phyloP scores from a whole-genome alignment of 2,888 invertebrate species.

The Eucriotettix oculatus region DNA sequence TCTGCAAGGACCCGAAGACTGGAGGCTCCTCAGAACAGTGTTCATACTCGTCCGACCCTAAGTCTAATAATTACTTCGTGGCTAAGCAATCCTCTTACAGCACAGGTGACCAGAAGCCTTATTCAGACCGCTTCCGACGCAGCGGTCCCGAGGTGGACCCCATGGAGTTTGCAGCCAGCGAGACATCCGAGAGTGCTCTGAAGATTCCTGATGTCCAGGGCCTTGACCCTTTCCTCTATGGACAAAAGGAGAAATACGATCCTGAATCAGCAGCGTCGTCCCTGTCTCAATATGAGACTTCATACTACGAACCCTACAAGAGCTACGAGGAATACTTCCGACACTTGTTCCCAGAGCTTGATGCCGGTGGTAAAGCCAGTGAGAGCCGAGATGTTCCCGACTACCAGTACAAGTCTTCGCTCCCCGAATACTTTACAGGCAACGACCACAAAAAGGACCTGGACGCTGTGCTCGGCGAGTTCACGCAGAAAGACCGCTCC shows the following conservation, averaged over 20 bases:
- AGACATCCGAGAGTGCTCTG: background rate
- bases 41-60: conserved; percentile 54
- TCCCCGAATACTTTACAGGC: conserved; percentile 17
- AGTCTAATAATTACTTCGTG: conserved; percentile 17
- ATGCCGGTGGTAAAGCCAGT: background rate
- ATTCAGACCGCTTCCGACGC: background rate
- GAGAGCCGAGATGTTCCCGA: background rate
- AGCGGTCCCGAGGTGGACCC: background rate
- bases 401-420: conserved; percentile 3
- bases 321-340: conserved; percentile 29
- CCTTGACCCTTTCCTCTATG: conserved; percentile 12
- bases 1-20: conserved; percentile 56
- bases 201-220: background rate
- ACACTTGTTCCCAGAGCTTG: conserved; percentile 27
- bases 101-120: conserved; percentile 2
- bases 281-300: conserved; percentile 6
- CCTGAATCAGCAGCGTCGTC: background rate
- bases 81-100: conserved; percentile 13
- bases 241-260: conserved; percentile 3
- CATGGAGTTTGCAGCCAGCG: background rate
- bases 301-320: background rate
- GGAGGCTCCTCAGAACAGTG: conserved; percentile 66
- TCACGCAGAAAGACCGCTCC: conserved; percentile 52
- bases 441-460: conserved; percentile 45
- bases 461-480: conserved; percentile 53